Base-by-base conservation (phyloP, 2,888 invertebrate genomes). In the Pseudanteris insignis region DNA sequence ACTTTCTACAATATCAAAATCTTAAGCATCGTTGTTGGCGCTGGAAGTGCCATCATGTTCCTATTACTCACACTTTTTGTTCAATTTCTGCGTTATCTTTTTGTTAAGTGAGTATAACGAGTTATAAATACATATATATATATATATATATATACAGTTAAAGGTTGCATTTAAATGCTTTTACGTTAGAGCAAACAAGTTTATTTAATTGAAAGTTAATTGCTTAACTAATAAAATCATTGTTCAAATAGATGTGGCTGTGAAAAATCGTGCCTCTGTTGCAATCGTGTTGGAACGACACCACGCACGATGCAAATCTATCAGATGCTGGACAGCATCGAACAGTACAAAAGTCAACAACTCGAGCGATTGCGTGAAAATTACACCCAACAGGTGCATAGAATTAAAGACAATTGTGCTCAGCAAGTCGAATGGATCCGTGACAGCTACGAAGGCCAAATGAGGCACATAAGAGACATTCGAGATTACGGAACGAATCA, bases 371-470 rank as follows among this genome's bases (percentile, higher is more conserved):
- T 96, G 60, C 84, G 94, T 15, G 95, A 96, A 78, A 95, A 96
- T 81, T 96, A 96, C 79, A 89, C 92, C 38, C 88, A 89, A 79
- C 95, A 96, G 85, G 93, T 95, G 68, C 90, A 90, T 79, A 86
- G 92, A 65, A 94, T 96, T 71, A 90, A 92, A 75, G 95, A 96
- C 74, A 96, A 96, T 76, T 96, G 96, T 78, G 87, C 90, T 14
- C 92, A 92, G 77, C 96, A 96, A 82, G 90, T 95, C 83, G 96
- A 96, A 73, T 92, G 92, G 88, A 92, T 96, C 67, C 89, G 94
- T 74, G 91, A 88, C 75, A 95, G 94, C 77, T 96, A 96, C 79
- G 89, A 91, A 70, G 86, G 88, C 25, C 96, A 96, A 81, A 88
- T 92, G 36, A 90, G 89, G 71, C 91, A 94, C 77, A 83, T 94